Evolutionary conservation across 1,140 invertebrate species (phyloP).

Genomic region (Oscheius sp.): DNA sequence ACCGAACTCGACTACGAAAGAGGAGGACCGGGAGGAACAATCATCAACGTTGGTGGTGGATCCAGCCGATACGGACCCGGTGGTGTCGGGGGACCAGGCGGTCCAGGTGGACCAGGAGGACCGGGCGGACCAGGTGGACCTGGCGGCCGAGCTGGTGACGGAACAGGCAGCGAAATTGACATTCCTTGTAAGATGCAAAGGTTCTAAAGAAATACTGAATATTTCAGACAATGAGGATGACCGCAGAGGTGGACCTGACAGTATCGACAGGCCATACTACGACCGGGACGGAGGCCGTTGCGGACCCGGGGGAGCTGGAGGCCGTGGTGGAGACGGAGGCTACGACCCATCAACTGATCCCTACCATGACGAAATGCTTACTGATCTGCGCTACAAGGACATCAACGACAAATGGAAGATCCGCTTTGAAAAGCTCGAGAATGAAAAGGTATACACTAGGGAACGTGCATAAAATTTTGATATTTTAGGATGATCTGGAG

Average conservation of each 20-base stretch:
- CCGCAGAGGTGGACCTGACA: constrained; percentile 28
- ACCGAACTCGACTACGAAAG: constrained; percentile 18
- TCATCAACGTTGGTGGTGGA: background rate
- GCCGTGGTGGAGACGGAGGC: background rate
- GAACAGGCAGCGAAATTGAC: constrained; percentile 26
- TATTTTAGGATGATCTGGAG: constrained; percentile 54
- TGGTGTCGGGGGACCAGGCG: constrained; percentile 17
- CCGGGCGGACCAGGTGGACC: constrained; percentile 4
- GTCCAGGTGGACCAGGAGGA: background rate
- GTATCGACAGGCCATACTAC: background rate
- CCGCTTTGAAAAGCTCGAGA: constrained; percentile 58
- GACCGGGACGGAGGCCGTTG: constrained; percentile 17
- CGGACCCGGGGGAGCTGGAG: background rate
- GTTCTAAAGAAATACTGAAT: constrained; percentile 37
- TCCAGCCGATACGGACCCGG: background rate
- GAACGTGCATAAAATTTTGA: background rate
- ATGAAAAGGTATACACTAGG: constrained; percentile 52
- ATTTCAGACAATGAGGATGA: constrained; percentile 21
- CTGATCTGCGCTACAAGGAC: constrained; percentile 56
- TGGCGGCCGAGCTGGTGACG: background rate
- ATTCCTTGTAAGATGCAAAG: constrained; percentile 30
- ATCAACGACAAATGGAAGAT: constrained; percentile 59
- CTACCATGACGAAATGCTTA: constrained; percentile 55
- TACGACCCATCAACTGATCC: constrained; percentile 10
- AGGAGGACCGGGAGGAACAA: constrained; percentile 1